Conservation (phyloP, 2,797 vertebrate species). For the Alfaro cultratus region DNA sequence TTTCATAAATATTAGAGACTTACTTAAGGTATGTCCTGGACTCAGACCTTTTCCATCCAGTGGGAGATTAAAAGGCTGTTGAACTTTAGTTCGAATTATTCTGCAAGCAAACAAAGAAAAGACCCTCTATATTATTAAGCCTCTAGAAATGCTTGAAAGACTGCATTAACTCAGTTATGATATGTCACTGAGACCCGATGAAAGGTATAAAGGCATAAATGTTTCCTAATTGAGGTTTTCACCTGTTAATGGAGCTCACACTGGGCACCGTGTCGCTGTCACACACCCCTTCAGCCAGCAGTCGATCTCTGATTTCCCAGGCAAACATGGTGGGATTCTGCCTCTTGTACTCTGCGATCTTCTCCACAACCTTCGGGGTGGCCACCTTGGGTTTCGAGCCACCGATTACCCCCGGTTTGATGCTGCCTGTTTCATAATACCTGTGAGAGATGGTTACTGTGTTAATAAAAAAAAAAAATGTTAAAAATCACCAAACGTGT, state of each 20-base stretch:
- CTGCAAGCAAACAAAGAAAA: constrained; percentile 61
- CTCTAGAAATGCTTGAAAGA: not conserved
- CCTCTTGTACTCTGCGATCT: constrained; percentile 92
- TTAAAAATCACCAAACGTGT: not conserved
- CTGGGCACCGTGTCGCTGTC: constrained; percentile 92
- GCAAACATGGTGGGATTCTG: constrained; percentile 96
- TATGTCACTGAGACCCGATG: not conserved
- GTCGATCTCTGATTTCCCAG: constrained; percentile 92
- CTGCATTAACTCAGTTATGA: not conserved
- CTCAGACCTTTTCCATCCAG: constrained; percentile 89
- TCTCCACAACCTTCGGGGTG: constrained; percentile 93
- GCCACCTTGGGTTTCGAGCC: constrained; percentile 94
- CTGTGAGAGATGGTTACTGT: constrained; percentile 62
- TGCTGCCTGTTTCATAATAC: constrained; percentile 94
- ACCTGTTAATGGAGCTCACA: constrained; percentile 95
- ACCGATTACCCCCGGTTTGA: constrained; percentile 92
- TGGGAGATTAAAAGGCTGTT: constrained; percentile 91
- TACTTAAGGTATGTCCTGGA: constrained; percentile 89
- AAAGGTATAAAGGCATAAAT: not conserved
- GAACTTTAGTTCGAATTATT: constrained; percentile 94
- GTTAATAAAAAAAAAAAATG: not conserved
- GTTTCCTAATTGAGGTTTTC: constrained; percentile 38
- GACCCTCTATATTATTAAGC: not conserved
- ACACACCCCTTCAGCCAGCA: constrained; percentile 89
- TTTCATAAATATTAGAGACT: constrained; percentile 57